Evolutionary conservation across 2,888 invertebrate genomes (phyloP).

Genomic region (Chaetoderma sp.): DNA sequence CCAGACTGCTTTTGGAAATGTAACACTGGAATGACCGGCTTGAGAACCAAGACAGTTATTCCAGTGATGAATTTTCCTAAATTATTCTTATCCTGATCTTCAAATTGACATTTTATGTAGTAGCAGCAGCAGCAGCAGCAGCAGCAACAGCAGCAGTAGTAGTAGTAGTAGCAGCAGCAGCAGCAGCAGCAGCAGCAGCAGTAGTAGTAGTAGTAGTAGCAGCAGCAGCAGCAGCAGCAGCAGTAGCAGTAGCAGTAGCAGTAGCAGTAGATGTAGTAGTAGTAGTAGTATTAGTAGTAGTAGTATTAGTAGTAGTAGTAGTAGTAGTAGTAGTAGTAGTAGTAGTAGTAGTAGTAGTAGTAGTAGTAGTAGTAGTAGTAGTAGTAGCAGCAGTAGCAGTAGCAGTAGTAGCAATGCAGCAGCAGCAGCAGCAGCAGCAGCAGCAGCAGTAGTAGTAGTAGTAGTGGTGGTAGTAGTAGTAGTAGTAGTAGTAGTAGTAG

Average conservation of each 20-base stretch:
- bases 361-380: conserved; percentile 16
- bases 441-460: conserved; percentile 18
- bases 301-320: too few relatives aligned
- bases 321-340: conserved; percentile 17
- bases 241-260: conserved; percentile 13
- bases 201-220: conserved; percentile 16
- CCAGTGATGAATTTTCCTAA: neutral
- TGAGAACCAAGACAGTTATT: too few relatives aligned
- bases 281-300: too few relatives aligned
- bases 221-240: neutral
- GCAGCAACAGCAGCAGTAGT: conserved; percentile 11
- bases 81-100: too few relatives aligned
- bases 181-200: conserved; percentile 9
- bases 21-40: too few relatives aligned
- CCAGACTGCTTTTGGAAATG: too few relatives aligned
- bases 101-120: conserved; percentile 2
- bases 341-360: conserved; percentile 17
- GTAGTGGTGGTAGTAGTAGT: conserved; percentile 9
- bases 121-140: conserved; percentile 11
- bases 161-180: conserved; percentile 14
- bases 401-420: conserved; percentile 14
- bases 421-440: conserved; percentile 20
- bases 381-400: conserved; percentile 12
- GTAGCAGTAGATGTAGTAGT: conserved; percentile 8
- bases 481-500: conserved; percentile 16